Base-by-base conservation (phyloP, 2,797 vertebrate genomes). In the Brachyalestes nurse region DNA sequence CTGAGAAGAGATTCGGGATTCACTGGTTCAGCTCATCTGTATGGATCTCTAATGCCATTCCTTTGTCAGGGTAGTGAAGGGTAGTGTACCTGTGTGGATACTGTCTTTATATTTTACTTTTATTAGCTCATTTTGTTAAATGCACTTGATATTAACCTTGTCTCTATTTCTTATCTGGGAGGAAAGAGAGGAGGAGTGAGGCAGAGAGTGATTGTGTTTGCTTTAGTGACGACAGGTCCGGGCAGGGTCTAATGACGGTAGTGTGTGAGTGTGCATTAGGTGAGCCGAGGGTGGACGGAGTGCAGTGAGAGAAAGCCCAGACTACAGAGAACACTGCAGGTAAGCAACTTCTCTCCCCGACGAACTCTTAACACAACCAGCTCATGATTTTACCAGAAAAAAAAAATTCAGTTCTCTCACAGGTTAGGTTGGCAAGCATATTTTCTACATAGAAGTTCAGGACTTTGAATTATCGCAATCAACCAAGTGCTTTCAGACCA, bases 181-280 rank as follows among this genome's bases (percentile, higher is more conserved):
- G 49, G 61, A 38, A 14, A 82, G n/a, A 51, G 6, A 47, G 42
- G 28, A 34, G 53, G 79, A 38, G 16, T 38, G 66, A 66, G n/a
- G 40, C 51, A 70, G 40, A 72, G 80, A 38, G 78, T 49, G 82
- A 38, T 53, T 73, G 65, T 70, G 83, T 84, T 82, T 79, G 79
- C 79, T 78, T 79, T 74, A 82, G 78, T 78, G 87, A 85, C 47
- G 83, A 81, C 86, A 86, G 75, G 84, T 82, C 81, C 53, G 82
- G 84, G 82, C 88, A 87, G 84, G 64, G 81, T 72, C 76, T 67
- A n/a, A 21, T 87, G 85, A 83, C 75, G 82, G 75, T 19, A 78
- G 74, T 75, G 75, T 38, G 69, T 66, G 67, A 47, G 79, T 82
- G 77, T 78, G 74, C 83, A 45, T 80, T 72, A 86, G 80, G 80